A percentile compares a stretch with the other conserved stretches of the same genome.
Evolutionary conservation across 2,888 invertebrate genomes (phyloP).

Genomic region (Agrotis puta): DNA sequence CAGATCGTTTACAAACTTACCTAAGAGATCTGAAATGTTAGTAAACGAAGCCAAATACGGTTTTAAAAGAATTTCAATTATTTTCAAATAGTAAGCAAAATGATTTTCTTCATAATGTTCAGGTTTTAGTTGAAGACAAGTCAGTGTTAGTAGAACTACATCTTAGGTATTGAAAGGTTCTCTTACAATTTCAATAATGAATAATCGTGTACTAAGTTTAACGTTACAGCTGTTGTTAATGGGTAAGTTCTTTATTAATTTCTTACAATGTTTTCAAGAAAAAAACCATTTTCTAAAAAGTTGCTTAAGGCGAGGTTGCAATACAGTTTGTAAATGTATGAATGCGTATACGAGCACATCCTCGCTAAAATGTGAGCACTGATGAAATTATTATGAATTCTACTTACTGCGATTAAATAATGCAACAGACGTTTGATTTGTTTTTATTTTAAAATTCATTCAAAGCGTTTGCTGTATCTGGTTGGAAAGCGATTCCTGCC

Average conservation of each 20-base stretch:
- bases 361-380: too few relatives aligned
- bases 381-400: too few relatives aligned
- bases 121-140: not conserved
- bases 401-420: too few relatives aligned
- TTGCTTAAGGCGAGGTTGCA: too few relatives aligned
- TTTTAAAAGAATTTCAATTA: conserved; percentile 31
- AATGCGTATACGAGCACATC: too few relatives aligned
- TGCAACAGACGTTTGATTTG: not conserved
- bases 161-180: not conserved
- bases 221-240: conserved; percentile 20
- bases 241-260: conserved; percentile 33
- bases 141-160: conserved; percentile 10
- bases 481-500: conserved; percentile 80
- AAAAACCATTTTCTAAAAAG: too few relatives aligned
- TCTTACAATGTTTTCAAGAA: not conserved
- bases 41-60: conserved; percentile 24
- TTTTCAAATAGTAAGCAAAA: conserved; percentile 47
- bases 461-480: conserved; percentile 28
- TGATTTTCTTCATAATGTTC: not conserved
- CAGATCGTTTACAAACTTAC: not conserved
- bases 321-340: too few relatives aligned
- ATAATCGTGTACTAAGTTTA: not conserved
- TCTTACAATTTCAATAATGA: conserved; percentile 27
- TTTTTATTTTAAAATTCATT: not conserved
- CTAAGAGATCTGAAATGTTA: conserved; percentile 7